These are phyloP conservation scores for Drosophila rubida DNA, from an alignment of 2,888 invertebrate genomes.

Conservation along the genomic window DNA sequence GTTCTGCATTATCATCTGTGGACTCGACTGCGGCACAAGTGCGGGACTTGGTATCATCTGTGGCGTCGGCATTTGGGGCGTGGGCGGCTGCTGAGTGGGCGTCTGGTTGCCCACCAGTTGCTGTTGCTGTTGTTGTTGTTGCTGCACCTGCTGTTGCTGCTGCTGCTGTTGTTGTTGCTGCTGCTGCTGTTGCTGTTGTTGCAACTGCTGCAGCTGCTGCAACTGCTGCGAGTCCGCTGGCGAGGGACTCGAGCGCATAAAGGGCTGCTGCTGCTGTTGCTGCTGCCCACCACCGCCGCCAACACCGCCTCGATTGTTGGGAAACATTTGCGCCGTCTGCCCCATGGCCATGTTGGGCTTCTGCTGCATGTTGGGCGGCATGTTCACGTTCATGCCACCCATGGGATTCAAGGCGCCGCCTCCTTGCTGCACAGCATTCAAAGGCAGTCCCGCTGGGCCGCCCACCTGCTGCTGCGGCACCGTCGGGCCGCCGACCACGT, in stretches of 20 bases:
- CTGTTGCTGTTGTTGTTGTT: constrained; percentile 82
- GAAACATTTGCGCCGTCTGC: constrained; percentile 85
- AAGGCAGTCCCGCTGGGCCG: constrained; percentile 65
- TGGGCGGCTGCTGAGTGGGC: constrained; percentile 83
- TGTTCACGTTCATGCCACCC: constrained; percentile 75
- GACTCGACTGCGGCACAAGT: constrained; percentile 89
- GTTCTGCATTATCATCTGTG: constrained; percentile 87
- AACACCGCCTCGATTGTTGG: constrained; percentile 87
- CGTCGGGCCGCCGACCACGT: constrained; percentile 74
- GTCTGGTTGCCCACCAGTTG: constrained; percentile 72
- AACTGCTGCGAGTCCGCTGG: constrained; percentile 81
- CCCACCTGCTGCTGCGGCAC: background rate
- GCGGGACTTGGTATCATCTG: constrained; percentile 90
- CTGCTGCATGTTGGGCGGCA: constrained; percentile 83
- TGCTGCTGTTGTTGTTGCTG: constrained; percentile 81
- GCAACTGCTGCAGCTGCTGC: constrained; percentile 87
- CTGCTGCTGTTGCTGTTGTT: constrained; percentile 73
- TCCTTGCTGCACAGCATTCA: constrained; percentile 73
- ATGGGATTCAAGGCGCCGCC: constrained; percentile 81
- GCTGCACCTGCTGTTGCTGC: constrained; percentile 83
- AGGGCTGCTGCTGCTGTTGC: constrained; percentile 89
- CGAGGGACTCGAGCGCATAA: constrained; percentile 89
- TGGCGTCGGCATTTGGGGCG: constrained; percentile 83
- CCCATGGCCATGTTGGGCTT: constrained; percentile 83
- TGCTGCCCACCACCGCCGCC: constrained; percentile 79